Evolutionary conservation across 2,888 invertebrate genomes (phyloP).

Genomic region (Slavum lentiscoides): DNA sequence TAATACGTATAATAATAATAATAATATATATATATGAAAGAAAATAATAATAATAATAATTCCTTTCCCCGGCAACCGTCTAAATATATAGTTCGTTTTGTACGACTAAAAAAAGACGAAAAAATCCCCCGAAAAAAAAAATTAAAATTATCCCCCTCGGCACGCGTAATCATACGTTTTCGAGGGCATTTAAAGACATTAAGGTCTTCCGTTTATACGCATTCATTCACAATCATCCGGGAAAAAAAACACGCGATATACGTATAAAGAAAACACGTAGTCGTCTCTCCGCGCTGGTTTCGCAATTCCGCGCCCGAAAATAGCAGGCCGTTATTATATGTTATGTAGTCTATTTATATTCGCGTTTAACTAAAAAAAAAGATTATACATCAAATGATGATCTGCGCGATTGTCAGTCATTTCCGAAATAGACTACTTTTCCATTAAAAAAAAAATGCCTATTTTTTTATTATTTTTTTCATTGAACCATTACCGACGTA

Average conservation of each 20-base stretch:
- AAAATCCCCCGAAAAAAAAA: too few species aligned
- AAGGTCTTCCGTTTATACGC: neutral
- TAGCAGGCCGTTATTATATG: neutral
- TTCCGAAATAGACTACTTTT: too few species aligned
- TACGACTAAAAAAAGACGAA: neutral
- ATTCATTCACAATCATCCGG: slow-evolving; percentile 28
- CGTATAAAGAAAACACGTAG: too few species aligned
- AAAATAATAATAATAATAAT: slow-evolving; percentile 7
- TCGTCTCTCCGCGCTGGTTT: neutral
- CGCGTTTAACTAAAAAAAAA: neutral
- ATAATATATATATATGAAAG: slow-evolving; percentile 12
- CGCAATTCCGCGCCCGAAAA: neutral
- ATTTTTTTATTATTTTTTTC: too few species aligned
- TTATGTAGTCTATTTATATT: too few species aligned
- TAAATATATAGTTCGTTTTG: slow-evolving; percentile 14
- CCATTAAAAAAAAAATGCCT: too few species aligned
- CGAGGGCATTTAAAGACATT: slow-evolving; percentile 3
- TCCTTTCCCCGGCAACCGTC: neutral
- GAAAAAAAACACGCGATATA: neutral
- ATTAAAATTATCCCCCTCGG: neutral
- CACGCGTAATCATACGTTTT: slow-evolving; percentile 41
- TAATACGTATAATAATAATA: slow-evolving; percentile 26
- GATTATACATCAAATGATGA: neutral
- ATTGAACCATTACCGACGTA: too few species aligned
- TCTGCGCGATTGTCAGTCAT: too few species aligned